Percentiles rank a stretch among this genome's conserved stretches.
Evolutionary conservation across 2,888 invertebrate genomes (phyloP).

Genomic region (Acheta domesticus): DNA sequence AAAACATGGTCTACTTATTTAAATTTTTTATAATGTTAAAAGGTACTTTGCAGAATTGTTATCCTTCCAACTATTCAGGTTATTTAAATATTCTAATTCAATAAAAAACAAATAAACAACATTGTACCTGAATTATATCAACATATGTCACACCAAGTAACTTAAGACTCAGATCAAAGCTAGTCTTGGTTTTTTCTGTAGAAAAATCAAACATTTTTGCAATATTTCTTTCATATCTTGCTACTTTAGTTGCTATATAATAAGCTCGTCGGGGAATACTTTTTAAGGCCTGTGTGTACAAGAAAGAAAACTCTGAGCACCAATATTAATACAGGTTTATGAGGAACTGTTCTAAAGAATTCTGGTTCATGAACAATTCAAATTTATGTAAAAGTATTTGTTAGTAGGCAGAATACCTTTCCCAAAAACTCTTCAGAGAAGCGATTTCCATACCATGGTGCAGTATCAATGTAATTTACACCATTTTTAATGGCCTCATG

Average conservation of each 20-base stretch:
- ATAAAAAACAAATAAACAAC: not conserved
- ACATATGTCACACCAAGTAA: slow-evolving; percentile 75
- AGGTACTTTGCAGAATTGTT: too few species aligned
- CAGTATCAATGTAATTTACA: slow-evolving; percentile 89
- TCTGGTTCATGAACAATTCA: not conserved
- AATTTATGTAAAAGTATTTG: not conserved
- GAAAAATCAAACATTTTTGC: slow-evolving; percentile 84
- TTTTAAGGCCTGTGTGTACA: slow-evolving; percentile 60
- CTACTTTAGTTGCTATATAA: slow-evolving; percentile 89
- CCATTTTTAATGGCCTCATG: slow-evolving; percentile 70
- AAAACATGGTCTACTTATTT: too few species aligned
- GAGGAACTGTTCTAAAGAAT: too few species aligned
- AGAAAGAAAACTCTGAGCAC: too few species aligned
- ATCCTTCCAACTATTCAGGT: too few species aligned
- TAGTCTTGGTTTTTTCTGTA: slow-evolving; percentile 63
- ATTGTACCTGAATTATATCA: slow-evolving; percentile 57
- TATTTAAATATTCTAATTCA: too few species aligned
- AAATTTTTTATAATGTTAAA: too few species aligned
- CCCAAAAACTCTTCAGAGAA: slow-evolving; percentile 78
- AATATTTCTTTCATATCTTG: slow-evolving; percentile 70
- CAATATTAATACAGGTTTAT: too few species aligned
- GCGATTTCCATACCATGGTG: slow-evolving; percentile 90
- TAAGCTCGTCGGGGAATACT: slow-evolving; percentile 76
- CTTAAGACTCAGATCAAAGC: slow-evolving; percentile 68
- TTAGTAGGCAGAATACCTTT: slow-evolving; percentile 54